Evolutionary conservation across 2,797 vertebrate genomes (phyloP), one percentile per base, ranked within the genome.

Genomic region (Micromesistius poutassou): DNA sequence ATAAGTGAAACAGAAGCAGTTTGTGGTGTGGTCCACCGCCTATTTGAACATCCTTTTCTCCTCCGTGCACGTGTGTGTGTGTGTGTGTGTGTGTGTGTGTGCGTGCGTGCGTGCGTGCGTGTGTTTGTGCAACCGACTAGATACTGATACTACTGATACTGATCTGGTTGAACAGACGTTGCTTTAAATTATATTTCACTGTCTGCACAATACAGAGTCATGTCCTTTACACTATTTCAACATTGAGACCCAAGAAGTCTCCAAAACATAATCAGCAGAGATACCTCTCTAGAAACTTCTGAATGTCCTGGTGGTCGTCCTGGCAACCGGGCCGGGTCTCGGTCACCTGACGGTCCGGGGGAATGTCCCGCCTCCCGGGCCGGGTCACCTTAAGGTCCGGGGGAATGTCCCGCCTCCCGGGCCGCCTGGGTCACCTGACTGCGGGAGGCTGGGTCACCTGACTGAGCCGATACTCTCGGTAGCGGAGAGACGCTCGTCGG

Each of bases 341-440:
- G 38, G 38, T 40, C 38, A 40, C 38, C 38, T 40, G 38, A 78
- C 91, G 33, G 33, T 33, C 33, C 5, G 33, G 33, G 2, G 88
- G 88, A 89, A 85, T 91, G 85, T 89, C 82, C 86, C 5, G 33
- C 2, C 33, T 33, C 33, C 33, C 38, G 38, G 38, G 38, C 38
- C 38, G 10, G 38, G 38, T 40, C 38, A 40, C 38, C 38, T 40
- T 4, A 78, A 90, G 33, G 33, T 33, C 33, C 5, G 33, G 36
- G 6, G 36, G 36, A 36, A 36, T 36, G 5, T 6, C 36, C 36
- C 8, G 35, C 1, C 35, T 36, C 35, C 35, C 5, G 35, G 35
- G 5, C n/a, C n/a, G n/a, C n/a, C 5, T 8, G 7, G 35, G 35
- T 94, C 93, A 93, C 87, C 89, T 94, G 93, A 95, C 90, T 86